Evolutionary conservation across 2,888 invertebrate genomes (phyloP).

Genomic region (Beris chalybata): DNA sequence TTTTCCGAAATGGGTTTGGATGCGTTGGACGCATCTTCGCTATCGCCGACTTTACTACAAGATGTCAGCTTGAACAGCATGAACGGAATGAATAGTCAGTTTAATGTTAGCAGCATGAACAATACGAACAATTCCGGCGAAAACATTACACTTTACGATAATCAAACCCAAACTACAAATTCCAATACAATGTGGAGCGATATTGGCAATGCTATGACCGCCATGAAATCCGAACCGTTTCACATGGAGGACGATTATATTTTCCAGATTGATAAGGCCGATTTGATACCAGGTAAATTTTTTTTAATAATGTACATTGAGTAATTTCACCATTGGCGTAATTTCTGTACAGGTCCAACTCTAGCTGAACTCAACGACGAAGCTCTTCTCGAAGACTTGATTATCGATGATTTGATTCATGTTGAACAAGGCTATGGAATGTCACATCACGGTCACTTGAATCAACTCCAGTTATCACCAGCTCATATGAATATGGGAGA

Average conservation of each 20-base stretch:
- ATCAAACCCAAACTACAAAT: conserved; percentile 46
- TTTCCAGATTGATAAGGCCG: conserved; percentile 85
- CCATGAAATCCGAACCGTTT: conserved; percentile 62
- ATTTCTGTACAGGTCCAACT: conserved; percentile 63
- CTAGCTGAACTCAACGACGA: conserved; percentile 85
- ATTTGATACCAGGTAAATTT: conserved; percentile 66
- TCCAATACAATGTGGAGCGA: conserved; percentile 57
- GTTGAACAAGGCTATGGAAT: conserved; percentile 33
- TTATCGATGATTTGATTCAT: conserved; percentile 75
- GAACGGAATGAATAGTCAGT: conserved; percentile 23
- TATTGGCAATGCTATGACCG: conserved; percentile 55
- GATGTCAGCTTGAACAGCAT: conserved; percentile 49
- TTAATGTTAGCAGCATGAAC: background rate
- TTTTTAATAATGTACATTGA: background rate
- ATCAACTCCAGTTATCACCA: conserved; percentile 47
- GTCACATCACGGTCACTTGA: conserved; percentile 39
- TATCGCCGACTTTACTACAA: conserved; percentile 54
- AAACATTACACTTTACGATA: conserved; percentile 47
- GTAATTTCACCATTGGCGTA: background rate
- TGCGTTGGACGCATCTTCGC: conserved; percentile 51
- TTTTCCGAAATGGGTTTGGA: conserved; percentile 54
- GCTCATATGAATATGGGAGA: conserved; percentile 47
- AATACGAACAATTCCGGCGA: conserved; percentile 21
- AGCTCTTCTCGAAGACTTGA: conserved; percentile 76
- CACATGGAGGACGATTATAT: conserved; percentile 88